Conservation (phyloP, 2,113 vertebrate genomes). For the Tursiops truncatus region DNA sequence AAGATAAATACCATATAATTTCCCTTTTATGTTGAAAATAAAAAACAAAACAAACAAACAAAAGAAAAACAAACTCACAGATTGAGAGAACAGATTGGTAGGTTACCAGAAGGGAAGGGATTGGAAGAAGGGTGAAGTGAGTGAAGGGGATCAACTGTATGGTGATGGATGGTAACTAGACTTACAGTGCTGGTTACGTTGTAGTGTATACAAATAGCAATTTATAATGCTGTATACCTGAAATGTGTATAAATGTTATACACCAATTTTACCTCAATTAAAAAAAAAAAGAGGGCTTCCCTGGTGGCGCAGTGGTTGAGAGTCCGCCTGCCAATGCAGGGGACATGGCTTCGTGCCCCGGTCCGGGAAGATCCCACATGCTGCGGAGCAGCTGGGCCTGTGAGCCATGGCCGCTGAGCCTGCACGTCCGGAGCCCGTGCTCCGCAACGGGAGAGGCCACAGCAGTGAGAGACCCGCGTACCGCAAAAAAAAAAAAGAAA, state of each 20-base stretch:
- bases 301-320: too few relatives aligned
- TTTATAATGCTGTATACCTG: background rate
- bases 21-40: background rate
- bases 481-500: background rate
- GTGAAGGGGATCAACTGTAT: background rate
- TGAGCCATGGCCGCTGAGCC: too few relatives aligned
- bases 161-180: background rate
- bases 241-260: background rate
- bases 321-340: too few relatives aligned
- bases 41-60: background rate
- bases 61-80: background rate
- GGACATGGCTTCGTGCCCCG: too few relatives aligned
- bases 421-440: too few relatives aligned
- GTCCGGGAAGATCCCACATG: too few relatives aligned
- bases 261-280: background rate
- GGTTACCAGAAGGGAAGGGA: background rate
- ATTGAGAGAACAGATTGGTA: background rate
- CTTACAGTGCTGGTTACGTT: background rate
- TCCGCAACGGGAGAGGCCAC: too few relatives aligned
- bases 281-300: background rate
- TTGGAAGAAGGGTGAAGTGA: background rate
- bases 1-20: background rate
- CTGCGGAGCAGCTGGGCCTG: too few relatives aligned
- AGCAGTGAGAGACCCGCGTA: too few relatives aligned
- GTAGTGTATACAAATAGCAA: background rate